A percentile compares a stretch with the other conserved stretches of the same genome.
Conservation (phyloP, 2,113 vertebrate species). For the Dunckerocampus dactyliophorus region DNA sequence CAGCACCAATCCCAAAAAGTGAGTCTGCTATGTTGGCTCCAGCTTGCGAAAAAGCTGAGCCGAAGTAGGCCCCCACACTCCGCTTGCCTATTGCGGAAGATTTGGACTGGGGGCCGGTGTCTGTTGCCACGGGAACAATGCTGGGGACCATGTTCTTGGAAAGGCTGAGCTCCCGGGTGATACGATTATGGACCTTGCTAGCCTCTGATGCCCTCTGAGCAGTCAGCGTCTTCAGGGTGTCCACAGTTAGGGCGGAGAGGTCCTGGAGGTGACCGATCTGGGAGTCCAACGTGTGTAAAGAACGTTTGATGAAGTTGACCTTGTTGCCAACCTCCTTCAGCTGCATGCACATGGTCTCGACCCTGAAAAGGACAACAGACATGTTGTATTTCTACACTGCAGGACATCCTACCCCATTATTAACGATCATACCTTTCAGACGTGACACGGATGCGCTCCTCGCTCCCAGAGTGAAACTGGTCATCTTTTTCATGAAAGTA, state of each 20-base stretch:
- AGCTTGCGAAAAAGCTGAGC: slow-evolving; percentile 79
- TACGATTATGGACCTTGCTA: slow-evolving; percentile 97
- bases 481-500: slow-evolving; percentile 98
- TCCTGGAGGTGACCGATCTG: slow-evolving; percentile 99
- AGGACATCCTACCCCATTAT: no score
- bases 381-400: no score
- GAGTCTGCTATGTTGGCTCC: slow-evolving; percentile 82
- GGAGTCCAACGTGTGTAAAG: slow-evolving; percentile 92
- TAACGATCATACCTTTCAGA: slow-evolving; percentile 81
- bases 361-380: slow-evolving; percentile 69
- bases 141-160: slow-evolving; percentile 92
- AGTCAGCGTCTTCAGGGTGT: slow-evolving; percentile 96
- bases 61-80: slow-evolving; percentile 80
- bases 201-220: slow-evolving; percentile 95
- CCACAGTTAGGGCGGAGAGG: slow-evolving; percentile 93
- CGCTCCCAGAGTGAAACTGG: slow-evolving; percentile 93
- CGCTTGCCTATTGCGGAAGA: slow-evolving; percentile 86
- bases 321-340: slow-evolving; percentile 96
- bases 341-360: slow-evolving; percentile 96
- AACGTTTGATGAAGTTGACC: slow-evolving; percentile 97
- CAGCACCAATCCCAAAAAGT: slow-evolving; percentile 77
- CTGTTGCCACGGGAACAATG: slow-evolving; percentile 78
- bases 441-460: slow-evolving; percentile 95
- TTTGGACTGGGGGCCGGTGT: slow-evolving; percentile 79
- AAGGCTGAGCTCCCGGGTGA: slow-evolving; percentile 92